Base-by-base conservation (phyloP, 2,797 vertebrate species). In the Carduelis carduelis region DNA sequence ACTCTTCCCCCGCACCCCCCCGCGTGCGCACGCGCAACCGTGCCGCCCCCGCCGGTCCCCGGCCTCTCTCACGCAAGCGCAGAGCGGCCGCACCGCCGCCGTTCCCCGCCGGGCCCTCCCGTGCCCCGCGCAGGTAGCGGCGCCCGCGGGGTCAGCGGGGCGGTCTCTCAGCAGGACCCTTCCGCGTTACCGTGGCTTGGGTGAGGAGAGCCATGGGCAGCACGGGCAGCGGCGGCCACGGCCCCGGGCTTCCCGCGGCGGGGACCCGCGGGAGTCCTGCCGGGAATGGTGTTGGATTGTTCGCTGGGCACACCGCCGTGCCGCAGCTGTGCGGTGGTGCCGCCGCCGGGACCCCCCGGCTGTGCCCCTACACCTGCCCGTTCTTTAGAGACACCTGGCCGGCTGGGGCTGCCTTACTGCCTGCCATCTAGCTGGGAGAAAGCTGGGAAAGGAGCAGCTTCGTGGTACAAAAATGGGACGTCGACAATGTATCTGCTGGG, bases 291-390 rank as follows among this genome's bases (percentile, higher is more conserved):
- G 57, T 19, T 8, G 2, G 20, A 5, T 2, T 22, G 37, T 4
- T 0, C 17, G 2, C 30, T 1, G 2, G 30, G 2, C 27, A 1
- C 15, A 1, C 53, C 8, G 53, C 53, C 53, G 53, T 10, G 52
- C 16, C 26, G 1, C 37, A 1, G 71, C n/a, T 1, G 28, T 4
- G 34, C 79, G 6, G 21, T 3, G 12, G 16, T 57, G 71, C 55
- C 43, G 5, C 11, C 53, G 2, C 11, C 14, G 30, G 12, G 11
- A 8, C 22, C 10, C 3, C 3, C 18, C 64, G 5, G 41, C 28
- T 2, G 35, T 44, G 57, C 46, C 68, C 49, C 56, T 0, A 0
- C 41, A 13, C 9, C 66, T 49, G 46, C 28, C 16, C 26, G 1
- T 1, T 9, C 20, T 1, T 12, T 2, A 2, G 32, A 1, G 23